Evolutionary conservation across 1,140 invertebrate genomes (phyloP), one percentile per base, ranked within the genome.

Genomic region (Meloidogyne chitwoodi): DNA sequence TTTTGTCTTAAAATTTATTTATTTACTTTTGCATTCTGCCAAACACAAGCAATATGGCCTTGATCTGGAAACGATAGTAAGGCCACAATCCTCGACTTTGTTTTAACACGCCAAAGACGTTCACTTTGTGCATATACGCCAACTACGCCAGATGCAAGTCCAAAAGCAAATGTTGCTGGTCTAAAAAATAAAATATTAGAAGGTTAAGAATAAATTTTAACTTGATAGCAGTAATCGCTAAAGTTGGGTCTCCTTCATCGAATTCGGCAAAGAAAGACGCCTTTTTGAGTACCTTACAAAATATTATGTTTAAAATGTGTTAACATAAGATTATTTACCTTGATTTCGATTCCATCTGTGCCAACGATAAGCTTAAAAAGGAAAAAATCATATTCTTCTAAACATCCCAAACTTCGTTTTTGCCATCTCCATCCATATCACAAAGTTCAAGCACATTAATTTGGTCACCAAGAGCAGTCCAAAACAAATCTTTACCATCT

Each of bases 11-110:
- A 19, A 12, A 69, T 27, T 22, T 27, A 4, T 67, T 26, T 22
- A 65, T n/a, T 22, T 71, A 83, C 81, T 61, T 82, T 82, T 72
- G 75, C 81, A 61, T 80, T 83, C 19, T 82, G 73, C 81, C 81
- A 82, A 27, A 81, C 78, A 80, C 79, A 82, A 24, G 48, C 73
- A 41, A 82, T 44, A 29, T 63, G 68, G 5, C 22, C 27, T 22
- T n/a, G 31, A 14, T 74, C 79, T n/a, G 82, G 79, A 61, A 82
- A 82, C 10, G 34, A 26, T 16, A 83, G 66, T 38, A 81, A 56
- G 8, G 79, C 67, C 10, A 80, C 79, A 68, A 82, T 84, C 19
- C 38, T 74, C 31, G 76, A 68, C 44, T 82, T 82, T 68, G 81
- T 84, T 68, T 82, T 82, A 11, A 82, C 82, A 12, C 81, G 65